Evolutionary conservation across 2,888 invertebrate species (phyloP), one percentile per base, ranked within the genome.

Genomic region (Mesochorus sp.): DNA sequence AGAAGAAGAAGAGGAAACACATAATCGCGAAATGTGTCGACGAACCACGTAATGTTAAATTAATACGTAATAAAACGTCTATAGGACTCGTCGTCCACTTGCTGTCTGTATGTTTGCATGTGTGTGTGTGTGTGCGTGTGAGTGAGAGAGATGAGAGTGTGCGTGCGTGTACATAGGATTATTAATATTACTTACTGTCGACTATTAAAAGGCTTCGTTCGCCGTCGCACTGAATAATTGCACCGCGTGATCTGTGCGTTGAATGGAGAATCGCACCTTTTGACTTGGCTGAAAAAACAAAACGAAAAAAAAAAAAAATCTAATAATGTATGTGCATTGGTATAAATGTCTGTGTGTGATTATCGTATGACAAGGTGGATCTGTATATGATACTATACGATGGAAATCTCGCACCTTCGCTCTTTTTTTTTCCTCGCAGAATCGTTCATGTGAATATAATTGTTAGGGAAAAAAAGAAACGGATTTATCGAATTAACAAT

Each of bases 191-290:
- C 67, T 59, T 26, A 71, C 28, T 53, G 49, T 62, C 51, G 42
- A 42, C 44, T 47, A 66, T 37, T 47, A 37, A 49, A 72, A 75
- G 61, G 79, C 80, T 75, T 81, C 71, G 71, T 81, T 81, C 68
- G 67, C 64, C 64, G 57, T 68, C 77, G 76, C 72, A 72, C 66
- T 74, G 80, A 81, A 82, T 80, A 82, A 73, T 81, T 80, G 59
- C 78, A 76, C 76, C 77, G 72, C 53, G 39, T 51, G 28, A 59
- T 70, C 19, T 51, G 12, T 67, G 47, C 51, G 62, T 78, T 67
- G 57, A 75, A 66, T 70, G 57, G 37, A 70, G 71, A 74, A 80
- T 79, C 80, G 79, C 68, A 80, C 70, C 51, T 80, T 76, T 76
- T 68, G 76, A 76, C 78, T 80, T 76, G 76, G 76, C 76, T 68